Conservation (phyloP, 2,888 invertebrate genomes). For the Trachelus tabidus region DNA sequence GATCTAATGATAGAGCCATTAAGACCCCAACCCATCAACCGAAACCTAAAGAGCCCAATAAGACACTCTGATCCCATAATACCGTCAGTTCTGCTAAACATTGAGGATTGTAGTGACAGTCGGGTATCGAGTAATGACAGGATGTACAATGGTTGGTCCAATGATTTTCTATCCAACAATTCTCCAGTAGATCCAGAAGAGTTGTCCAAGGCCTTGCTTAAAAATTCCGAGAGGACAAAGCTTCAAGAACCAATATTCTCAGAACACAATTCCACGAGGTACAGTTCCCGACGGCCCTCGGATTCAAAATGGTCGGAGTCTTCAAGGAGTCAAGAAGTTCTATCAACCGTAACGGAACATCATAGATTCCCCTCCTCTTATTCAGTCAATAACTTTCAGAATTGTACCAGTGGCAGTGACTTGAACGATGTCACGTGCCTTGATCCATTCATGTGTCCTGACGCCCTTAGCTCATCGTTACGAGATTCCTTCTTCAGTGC, state of each 20-base stretch:
- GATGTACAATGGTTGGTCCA: conserved; percentile 9
- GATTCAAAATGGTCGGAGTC: conserved; percentile 62
- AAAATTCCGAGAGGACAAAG: conserved; percentile 34
- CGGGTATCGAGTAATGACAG: conserved; percentile 6
- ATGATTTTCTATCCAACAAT: not conserved
- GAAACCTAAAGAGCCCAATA: conserved; percentile 35
- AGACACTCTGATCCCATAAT: conserved; percentile 52
- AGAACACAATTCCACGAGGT: conserved; percentile 52
- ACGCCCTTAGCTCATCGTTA: conserved; percentile 55
- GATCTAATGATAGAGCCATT: conserved; percentile 5
- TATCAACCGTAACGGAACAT: conserved; percentile 45
- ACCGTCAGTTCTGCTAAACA: conserved; percentile 53
- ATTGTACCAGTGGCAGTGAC: conserved; percentile 54
- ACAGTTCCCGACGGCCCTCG: conserved; percentile 57
- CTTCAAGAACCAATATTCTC: conserved; percentile 50
- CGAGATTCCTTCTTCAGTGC: conserved; percentile 58
- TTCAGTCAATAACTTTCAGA: conserved; percentile 59
- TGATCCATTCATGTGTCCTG: conserved; percentile 58
- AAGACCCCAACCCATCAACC: conserved; percentile 10
- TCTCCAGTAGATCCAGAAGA: conserved; percentile 35
- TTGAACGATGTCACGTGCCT: conserved; percentile 55
- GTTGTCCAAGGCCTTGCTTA: conserved; percentile 41
- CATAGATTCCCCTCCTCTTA: conserved; percentile 55
- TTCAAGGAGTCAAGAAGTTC: conserved; percentile 58
- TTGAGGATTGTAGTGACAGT: conserved; percentile 47